Evolutionary conservation across 2,797 vertebrate species (phyloP).

Genomic region (Poeciliopsis presidionis): DNA sequence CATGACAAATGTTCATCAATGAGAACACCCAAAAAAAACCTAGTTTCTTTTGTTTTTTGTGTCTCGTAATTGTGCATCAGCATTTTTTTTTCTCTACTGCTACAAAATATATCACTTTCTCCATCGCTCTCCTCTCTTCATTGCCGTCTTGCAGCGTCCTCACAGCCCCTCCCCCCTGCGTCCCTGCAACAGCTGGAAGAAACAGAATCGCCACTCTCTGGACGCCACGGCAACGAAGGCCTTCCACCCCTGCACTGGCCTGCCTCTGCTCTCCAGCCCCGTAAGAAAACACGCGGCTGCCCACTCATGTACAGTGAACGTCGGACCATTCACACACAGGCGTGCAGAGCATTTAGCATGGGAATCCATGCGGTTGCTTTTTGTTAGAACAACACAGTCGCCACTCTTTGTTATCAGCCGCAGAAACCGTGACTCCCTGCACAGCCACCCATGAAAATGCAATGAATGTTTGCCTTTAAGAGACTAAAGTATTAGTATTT

Average conservation of each 20-base stretch:
- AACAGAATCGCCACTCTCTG: conserved; percentile 90
- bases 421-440: conserved; percentile 42
- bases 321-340: conserved; percentile 5
- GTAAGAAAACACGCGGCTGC: conserved; percentile 79
- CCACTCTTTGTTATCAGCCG: conserved; percentile 21
- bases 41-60: too few relatives aligned
- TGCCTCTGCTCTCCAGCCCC: conserved; percentile 98
- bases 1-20: too few relatives aligned
- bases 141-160: conserved; percentile 76
- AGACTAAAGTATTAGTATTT: conserved; percentile 25
- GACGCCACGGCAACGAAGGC: conserved; percentile 93
- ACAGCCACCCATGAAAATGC: conserved; percentile 12
- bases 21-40: too few relatives aligned
- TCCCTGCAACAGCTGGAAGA: conserved; percentile 88
- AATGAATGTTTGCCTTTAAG: conserved; percentile 34
- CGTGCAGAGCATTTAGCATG: conserved; percentile 13
- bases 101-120: too few relatives aligned
- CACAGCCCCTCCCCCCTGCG: conserved; percentile 81
- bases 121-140: conserved; percentile 13
- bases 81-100: too few relatives aligned
- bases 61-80: too few relatives aligned
- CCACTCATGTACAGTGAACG: conserved; percentile 8
- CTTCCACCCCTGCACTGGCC: conserved; percentile 96
- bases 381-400: conserved; percentile 29
- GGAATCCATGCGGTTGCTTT: conserved; percentile 25